A percentile compares a stretch with the other conserved stretches of the same genome.
Conservation (phyloP, 1,140 invertebrate genomes). For the Rhizoglyphus robini region DNA sequence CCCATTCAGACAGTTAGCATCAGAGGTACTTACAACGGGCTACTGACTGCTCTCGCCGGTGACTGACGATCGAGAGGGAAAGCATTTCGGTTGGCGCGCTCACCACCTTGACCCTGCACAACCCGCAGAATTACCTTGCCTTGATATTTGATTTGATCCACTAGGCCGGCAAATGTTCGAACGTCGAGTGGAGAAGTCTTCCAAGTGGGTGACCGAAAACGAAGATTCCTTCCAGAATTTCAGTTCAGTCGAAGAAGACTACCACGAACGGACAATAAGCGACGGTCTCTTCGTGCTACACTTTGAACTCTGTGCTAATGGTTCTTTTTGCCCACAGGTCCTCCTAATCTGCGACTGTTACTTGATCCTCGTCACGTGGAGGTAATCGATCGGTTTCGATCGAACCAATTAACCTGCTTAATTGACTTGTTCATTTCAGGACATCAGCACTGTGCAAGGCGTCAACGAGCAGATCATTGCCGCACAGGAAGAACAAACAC, state of each 20-base stretch:
- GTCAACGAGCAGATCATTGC: conserved; percentile 36
- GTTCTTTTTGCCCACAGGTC: too few species aligned
- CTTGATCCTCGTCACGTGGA: conserved; percentile 63
- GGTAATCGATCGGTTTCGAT: conserved; percentile 29
- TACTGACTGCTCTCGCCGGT: neutral
- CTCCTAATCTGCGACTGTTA: conserved; percentile 51
- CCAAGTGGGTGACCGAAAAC: conserved; percentile 5
- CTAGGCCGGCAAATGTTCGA: conserved; percentile 18
- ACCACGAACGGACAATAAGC: conserved; percentile 3
- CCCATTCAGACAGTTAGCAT: neutral
- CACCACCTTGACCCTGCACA: too few species aligned
- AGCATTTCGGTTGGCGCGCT: too few species aligned
- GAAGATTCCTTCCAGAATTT: conserved; percentile 9
- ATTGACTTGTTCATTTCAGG: neutral
- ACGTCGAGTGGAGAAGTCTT: conserved; percentile 7
- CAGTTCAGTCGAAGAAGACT: neutral
- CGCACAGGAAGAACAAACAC: neutral
- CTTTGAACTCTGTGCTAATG: neutral
- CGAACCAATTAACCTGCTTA: neutral
- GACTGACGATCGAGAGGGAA: too few species aligned
- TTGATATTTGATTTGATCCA: neutral
- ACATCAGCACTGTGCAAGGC: conserved; percentile 10
- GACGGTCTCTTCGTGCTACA: neutral
- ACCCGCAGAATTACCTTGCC: too few species aligned
- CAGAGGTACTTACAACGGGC: neutral